Base-by-base conservation (phyloP, 2,113 vertebrate species). In the Sinocyclocheilus rhinocerous region DNA sequence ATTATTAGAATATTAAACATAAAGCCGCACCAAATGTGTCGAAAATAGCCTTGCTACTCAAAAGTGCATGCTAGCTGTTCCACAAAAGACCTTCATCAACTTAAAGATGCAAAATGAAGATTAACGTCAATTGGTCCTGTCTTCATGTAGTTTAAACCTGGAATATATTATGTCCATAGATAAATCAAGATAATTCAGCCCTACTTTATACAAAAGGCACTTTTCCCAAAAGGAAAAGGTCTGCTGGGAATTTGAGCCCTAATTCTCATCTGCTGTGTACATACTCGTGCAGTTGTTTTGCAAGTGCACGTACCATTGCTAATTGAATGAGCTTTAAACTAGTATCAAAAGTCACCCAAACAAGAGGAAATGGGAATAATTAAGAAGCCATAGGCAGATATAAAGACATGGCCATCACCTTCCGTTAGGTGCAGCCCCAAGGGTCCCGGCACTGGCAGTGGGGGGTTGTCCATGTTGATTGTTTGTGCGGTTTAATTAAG, bases 401-500 rank as follows among this genome's bases (percentile, higher is more conserved):
- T 24, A 77, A 59, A 76, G 55, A 85, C 87, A 72, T 76, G 78
- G 84, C 82, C 86, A 73, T 90, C 88, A 81, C 89, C 86, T 52
- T 79, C 69, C 55, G 55, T 88, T 72, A 86, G 63, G 59, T 83
- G 81, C n/a, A 26, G 16, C 83, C 33, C 83, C 85, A 36, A 81
- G 84, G 90, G 87, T 90, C 86, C 76, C 73, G 2, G 39, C 45
- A 45, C 2, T 45, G 42, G 85, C 10, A 12, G 45, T 48, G 45
- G 85, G 93, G 94, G 95, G 94, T 92, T 92, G 94, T 95, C 95
- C 94, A 91, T 93, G 93, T 95, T 95, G 95, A 96, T 96, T 95
- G 95, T 92, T 95, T 95, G 94, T 93, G 95, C 94, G 93, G 95
- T 95, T 95, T 97, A 96, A 97, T 96, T 97, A 96, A 96, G 95